Evolutionary conservation across 2,797 vertebrate genomes (phyloP), one percentile per base, ranked within the genome.

Genomic region (Chaetodon trifasciatus): DNA sequence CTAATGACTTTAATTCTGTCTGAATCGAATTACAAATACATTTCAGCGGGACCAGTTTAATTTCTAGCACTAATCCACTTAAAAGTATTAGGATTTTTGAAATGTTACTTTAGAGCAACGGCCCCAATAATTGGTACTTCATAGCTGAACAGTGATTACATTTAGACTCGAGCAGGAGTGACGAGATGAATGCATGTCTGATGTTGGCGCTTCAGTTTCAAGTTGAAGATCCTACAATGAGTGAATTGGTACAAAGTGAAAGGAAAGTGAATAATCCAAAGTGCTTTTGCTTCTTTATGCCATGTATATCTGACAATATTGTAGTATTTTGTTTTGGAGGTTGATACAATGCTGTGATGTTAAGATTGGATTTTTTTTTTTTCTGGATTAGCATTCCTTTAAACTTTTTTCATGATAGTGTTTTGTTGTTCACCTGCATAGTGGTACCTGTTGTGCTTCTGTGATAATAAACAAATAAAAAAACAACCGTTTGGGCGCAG

Each of bases 361-460:
- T 89, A 66, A 86, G 84, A 81, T 88, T 90, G 74, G 76, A 76
- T 74, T 74, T 8, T 46, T 68, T 19, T 77, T 88, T 79, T 68
- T 82, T 64, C 81, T 76, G 50, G 72, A 82, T 90, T 93, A 86
- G 83, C 93, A 94, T 94, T 95, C 91, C 91, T 91, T 88, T 86
- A 82, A 86, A 81, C 83, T 63, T 78, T 85, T 82, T 60, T 77
- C 79, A 79, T 86, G 72, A 67, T 92, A 81, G 82, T 89, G 78
- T 79, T 86, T 91, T 90, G 76, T 88, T 92, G 92, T 95, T 91
- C 92, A 93, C 87, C 92, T 91, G 86, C 92, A 88, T 94, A 94
- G 93, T 96, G 93, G 93, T 94, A 94, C 94, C 90, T 94, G 87
- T 92, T 94, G 95, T 95, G 94, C 92, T 93, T 96, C 94, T 95